Evolutionary conservation across 2,888 invertebrate species (phyloP), one percentile per base, ranked within the genome.

Genomic region (Ochropleura leucogaster): DNA sequence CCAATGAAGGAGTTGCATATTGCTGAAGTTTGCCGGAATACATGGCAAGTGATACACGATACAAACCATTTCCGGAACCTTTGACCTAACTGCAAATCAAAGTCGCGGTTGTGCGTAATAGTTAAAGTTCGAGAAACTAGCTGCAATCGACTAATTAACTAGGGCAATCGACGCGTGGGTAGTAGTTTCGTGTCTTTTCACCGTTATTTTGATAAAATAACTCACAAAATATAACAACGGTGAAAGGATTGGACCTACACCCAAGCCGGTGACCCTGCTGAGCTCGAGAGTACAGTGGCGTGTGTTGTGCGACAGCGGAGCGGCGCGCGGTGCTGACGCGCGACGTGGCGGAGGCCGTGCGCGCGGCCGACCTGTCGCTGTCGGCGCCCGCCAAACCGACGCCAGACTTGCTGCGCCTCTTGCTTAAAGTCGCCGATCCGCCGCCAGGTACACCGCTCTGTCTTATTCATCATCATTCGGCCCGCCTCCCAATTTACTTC

Each of bases 291-390:
- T 57, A 30, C 30, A 59, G 30, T 0, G 40, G 1, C 16, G 44
- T 44, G 62, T 44, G 60, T 60, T 10, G 44, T n/a, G 12, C 14
- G 18, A 4, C 62, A 62, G 96, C 94, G 85, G 93, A 94, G 85
- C 85, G 88, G 0, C 92, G 92, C 42, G 95, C 95, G 7, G 49
- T 92, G 59, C 67, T 49, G 30, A 83, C 89, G 14, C 87, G 88
- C 3, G 84, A 85, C n/a, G 85, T 95, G 76, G 86, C 87, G 10
- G 95, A 95, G 85, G 94, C 92, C 85, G 71, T 96, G 81, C 94
- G 95, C 49, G 94, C 95, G 5, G 95, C 93, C 0, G 96, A 96
- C 91, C 77, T 96, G 86, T 92, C 96, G 79, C 91, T 96, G 66
- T 92, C 94, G 76, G 93, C 96, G 80, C 93, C 93, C 51, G 79